Percentiles rank a stretch among this genome's conserved stretches.
phyloP scores from a whole-genome alignment of 2,888 invertebrate genomes.

The Leuctra nigra region DNA sequence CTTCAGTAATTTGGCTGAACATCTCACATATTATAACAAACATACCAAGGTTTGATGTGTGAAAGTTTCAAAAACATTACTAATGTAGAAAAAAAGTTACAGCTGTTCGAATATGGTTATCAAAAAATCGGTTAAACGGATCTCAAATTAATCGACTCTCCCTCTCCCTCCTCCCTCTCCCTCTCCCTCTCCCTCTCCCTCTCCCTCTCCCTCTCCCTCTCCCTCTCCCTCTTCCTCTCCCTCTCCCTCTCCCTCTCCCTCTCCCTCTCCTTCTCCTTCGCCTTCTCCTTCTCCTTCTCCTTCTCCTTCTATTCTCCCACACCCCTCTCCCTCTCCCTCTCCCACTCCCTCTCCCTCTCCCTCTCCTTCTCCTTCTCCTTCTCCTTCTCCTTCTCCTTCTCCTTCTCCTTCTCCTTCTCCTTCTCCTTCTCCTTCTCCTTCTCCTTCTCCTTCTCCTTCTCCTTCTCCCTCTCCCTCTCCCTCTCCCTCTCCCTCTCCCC shows the following conservation, averaged over 20 bases:
- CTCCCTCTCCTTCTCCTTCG: background rate
- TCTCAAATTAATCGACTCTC: too few relatives aligned
- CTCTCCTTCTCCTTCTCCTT: background rate
- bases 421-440: background rate
- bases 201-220: background rate
- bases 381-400: background rate
- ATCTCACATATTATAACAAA: too few relatives aligned
- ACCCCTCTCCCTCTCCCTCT: background rate
- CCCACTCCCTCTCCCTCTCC: background rate
- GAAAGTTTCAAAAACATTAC: too few relatives aligned
- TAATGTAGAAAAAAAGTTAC: too few relatives aligned
- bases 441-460: background rate
- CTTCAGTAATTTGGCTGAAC: too few relatives aligned
- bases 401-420: background rate
- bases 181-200: background rate
- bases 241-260: background rate
- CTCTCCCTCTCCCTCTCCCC: background rate
- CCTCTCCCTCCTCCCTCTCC: background rate
- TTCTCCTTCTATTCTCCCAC: background rate
- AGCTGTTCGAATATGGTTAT: too few relatives aligned
- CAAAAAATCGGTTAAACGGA: too few relatives aligned
- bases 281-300: background rate
- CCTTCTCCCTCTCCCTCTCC: background rate
- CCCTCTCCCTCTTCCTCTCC: background rate
- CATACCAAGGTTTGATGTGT: too few relatives aligned